phyloP scores from a whole-genome alignment of 2,797 vertebrate genomes.

The Masticophis lateralis region DNA sequence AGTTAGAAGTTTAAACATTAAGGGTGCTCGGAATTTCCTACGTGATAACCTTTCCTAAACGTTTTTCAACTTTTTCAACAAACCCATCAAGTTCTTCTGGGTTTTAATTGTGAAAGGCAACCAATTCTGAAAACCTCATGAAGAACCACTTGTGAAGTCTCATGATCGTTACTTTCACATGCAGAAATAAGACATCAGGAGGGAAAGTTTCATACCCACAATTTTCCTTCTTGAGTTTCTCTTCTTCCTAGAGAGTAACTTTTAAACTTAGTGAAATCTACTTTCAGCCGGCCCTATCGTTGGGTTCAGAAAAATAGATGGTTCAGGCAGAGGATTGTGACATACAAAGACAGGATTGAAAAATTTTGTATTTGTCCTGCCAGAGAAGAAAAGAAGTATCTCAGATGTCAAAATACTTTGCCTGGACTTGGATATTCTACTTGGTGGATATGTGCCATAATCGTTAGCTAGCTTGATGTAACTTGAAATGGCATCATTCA shows the following conservation, averaged over 20 bases:
- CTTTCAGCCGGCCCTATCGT: background rate
- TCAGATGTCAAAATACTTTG: background rate
- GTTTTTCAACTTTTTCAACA: background rate
- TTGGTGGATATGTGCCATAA: background rate
- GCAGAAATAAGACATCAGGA: background rate
- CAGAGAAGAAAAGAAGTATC: background rate
- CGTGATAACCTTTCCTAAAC: background rate
- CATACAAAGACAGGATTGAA: background rate
- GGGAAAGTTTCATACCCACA: background rate
- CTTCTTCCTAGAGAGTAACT: background rate
- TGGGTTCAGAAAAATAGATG: background rate
- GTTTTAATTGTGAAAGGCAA: background rate
- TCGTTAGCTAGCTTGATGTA: background rate
- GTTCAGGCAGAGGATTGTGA: background rate
- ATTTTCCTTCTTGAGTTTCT: background rate
- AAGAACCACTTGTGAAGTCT: background rate
- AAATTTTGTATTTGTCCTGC: background rate
- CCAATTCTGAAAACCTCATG: too few species aligned
- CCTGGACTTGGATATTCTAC: background rate
- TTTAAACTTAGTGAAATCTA: background rate
- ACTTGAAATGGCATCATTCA: background rate
- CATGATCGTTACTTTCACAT: too few species aligned
- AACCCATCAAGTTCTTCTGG: background rate
- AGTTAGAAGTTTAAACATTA: background rate
- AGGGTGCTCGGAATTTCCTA: background rate